Percentiles rank a stretch among this genome's conserved stretches.
These are phyloP conservation scores for Cyprinodon variegatus DNA, from an alignment of 2,113 vertebrate genomes.

Conservation along the genomic window DNA sequence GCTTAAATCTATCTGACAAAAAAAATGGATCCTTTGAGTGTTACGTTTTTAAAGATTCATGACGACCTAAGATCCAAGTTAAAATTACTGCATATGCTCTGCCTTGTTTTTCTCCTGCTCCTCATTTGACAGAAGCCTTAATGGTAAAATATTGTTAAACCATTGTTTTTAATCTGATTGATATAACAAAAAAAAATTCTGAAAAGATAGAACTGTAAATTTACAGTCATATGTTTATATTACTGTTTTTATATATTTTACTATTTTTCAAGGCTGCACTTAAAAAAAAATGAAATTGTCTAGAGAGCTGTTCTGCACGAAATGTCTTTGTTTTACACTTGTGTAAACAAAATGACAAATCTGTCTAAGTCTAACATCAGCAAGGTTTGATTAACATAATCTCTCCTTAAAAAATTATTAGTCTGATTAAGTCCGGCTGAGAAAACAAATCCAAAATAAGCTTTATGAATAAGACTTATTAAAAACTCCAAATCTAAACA, in stretches of 20 bases:
- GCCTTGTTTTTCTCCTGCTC: not conserved
- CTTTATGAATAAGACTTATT: not conserved
- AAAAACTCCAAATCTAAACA: slow-evolving; percentile 9
- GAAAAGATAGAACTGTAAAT: no score
- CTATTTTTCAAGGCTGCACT: no score
- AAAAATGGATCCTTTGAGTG: not conserved
- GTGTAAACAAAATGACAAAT: no score
- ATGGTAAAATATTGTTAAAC: not conserved
- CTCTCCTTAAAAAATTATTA: not conserved
- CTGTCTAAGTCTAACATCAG: not conserved
- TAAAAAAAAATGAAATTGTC: no score
- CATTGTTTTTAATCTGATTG: not conserved
- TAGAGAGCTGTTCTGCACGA: no score
- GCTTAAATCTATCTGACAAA: not conserved
- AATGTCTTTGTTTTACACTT: no score
- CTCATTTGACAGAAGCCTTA: not conserved
- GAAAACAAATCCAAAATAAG: slow-evolving; percentile 5
- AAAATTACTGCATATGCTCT: not conserved
- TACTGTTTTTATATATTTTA: no score
- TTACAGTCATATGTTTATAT: no score
- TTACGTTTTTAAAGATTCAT: not conserved
- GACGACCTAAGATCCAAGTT: not conserved
- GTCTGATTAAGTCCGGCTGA: not conserved
- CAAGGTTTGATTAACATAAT: not conserved
- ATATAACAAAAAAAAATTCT: no score